Evolutionary conservation across 2,797 vertebrate species (phyloP), one percentile per base, ranked within the genome.

Genomic region (Erithacus rubecula): DNA sequence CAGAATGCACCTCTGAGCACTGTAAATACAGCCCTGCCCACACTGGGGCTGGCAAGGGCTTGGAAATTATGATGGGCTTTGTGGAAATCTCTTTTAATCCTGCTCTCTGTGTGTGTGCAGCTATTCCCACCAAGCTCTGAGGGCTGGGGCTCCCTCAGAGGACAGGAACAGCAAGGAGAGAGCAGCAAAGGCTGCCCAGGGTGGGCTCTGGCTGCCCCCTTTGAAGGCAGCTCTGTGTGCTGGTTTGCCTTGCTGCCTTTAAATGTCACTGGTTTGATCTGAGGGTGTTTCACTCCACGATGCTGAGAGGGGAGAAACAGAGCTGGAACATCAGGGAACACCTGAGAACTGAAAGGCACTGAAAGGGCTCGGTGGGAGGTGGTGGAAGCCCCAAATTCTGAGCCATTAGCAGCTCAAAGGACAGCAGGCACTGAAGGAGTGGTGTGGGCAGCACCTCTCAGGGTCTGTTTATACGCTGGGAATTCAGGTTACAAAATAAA

Each of bases 301-400:
- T 0, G 59, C 80, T 44, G 90, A 86, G 90, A 0, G 0, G 24
- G 56, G 80, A 34, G 76, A 81, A 63, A 63, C 0, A 17, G 78
- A 75, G 58, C 86, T 9, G 80, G 78, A 92, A 44, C 82, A 78
- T 86, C 92, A 68, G 91, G 89, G 88, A 85, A 70, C 87, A 14
- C 87, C 71, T 75, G 60, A 55, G 30, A 87, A 21, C 60, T n/a
- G 43, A 34, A 64, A 92, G 70, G 68, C 43, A 21, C 64, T 37
- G 51, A 36, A 64, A 92, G 68, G 68, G 51, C 83, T 82, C 68
- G 0, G 81, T 18, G 3, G 90, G 93, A 94, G 92, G 89, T 5
- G 71, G 90, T 81, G 87, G 89, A 93, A 96, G 79, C 87, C 92
- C 92, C 75, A 46, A 43, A 76, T 78, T 83, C 79, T 17, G 46